Base-by-base conservation (phyloP, 2,888 invertebrate species). In the Eugnorisma glareosa region DNA sequence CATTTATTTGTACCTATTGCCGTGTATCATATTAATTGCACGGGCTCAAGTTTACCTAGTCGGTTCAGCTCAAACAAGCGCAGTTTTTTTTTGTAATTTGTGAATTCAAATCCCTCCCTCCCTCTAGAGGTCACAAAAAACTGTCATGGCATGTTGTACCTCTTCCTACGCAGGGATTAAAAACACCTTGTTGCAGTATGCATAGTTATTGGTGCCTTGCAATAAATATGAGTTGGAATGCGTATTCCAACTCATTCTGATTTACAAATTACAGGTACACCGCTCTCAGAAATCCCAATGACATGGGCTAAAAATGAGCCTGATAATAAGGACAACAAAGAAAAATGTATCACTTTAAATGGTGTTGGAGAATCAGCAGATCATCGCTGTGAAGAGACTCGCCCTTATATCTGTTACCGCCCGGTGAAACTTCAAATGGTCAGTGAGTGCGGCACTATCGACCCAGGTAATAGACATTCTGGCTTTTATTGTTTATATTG, bases 401-500 rank as follows among this genome's bases (percentile, higher is more conserved):
- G 74, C 6, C 84, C 87, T 7, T 89, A 83, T 63, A 85, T 89
- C 11, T 89, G 89, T 70, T 89, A 82, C 28, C 82, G 77, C 28
- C 6, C 61, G 0, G 57, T 45, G 15, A 40, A 40, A 59, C 37
- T 8, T 21, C 10, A 61, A 11, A 70, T 1, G 64, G 61, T 68
- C 5, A 88, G 79, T 63, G 77, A 63, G n/a, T 89, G 89, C 43
- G 89, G 89, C 0, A 89, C 89, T 59, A 13, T 77, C 4, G 89
- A 89, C 35, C 81, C 81, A 73, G 67, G 64, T 75, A 45, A 18
- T 51, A 1, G 8, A 48, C 21, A 24, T 10, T 24, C 51, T 51
- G 11, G 8, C 13, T n/a, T 59, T 31, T 59, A 31, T 31, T 59
- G 31, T 8, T 59, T 31, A 31, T 31, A n/a, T n/a, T n/a, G 2